Conservation (phyloP, 2,888 invertebrate species). For the Pristionchus fissidentatus region DNA sequence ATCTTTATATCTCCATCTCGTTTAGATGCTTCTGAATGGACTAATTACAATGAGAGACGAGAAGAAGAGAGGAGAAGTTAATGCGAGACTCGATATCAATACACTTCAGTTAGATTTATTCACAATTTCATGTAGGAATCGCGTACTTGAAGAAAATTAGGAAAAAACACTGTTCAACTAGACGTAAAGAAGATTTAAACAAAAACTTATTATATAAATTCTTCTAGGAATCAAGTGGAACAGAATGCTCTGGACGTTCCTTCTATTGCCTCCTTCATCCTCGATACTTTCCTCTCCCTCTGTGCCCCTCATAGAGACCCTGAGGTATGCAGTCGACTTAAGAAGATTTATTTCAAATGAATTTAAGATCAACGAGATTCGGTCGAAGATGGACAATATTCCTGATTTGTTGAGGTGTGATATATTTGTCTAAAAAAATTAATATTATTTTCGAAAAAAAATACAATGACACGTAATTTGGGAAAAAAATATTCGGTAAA, state of each 20-base stretch:
- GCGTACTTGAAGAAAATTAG: not conserved
- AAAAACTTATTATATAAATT: not conserved
- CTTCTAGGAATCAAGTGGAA: conserved; percentile 7
- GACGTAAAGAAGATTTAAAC: not conserved
- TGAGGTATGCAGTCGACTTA: not conserved
- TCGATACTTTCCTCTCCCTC: not conserved
- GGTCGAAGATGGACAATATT: not conserved
- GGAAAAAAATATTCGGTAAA: too few relatives aligned
- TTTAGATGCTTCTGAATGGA: conserved; percentile 15
- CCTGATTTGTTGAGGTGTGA: not conserved
- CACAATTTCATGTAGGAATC: not conserved
- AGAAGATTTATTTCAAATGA: not conserved
- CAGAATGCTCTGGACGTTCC: conserved; percentile 1
- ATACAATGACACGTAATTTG: too few relatives aligned
- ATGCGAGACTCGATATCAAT: conserved; percentile 15
- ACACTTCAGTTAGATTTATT: not conserved
- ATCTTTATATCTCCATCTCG: not conserved
- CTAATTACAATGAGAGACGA: conserved; percentile 19
- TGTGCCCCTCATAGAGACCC: conserved; percentile 39
- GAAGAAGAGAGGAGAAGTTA: conserved; percentile 8
- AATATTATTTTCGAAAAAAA: too few relatives aligned
- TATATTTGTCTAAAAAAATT: too few relatives aligned
- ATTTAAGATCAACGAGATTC: not conserved
- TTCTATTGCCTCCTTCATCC: conserved; percentile 1
- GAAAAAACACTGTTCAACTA: not conserved